These are phyloP conservation scores for Ivindomyrus marchei DNA, from an alignment of 2,113 vertebrate species.

Conservation along the genomic window DNA sequence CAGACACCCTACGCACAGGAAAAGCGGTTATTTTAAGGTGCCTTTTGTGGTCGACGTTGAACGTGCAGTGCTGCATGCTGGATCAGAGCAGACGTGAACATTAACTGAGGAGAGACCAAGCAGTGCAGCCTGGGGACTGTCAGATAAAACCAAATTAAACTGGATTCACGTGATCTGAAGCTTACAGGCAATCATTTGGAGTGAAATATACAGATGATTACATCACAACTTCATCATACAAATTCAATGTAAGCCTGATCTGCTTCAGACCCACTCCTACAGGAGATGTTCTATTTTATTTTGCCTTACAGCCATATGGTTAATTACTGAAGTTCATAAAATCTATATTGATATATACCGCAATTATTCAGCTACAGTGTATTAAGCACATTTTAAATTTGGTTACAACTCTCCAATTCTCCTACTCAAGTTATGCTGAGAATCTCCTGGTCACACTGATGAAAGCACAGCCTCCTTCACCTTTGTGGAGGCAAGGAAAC, in stretches of 20 bases:
- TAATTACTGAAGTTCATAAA: neutral
- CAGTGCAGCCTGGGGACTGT: neutral
- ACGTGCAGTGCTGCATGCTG: neutral
- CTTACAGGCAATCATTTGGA: neutral
- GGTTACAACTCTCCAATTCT: neutral
- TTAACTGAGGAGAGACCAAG: neutral
- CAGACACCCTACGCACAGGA: neutral
- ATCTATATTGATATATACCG: neutral
- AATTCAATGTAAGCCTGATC: neutral
- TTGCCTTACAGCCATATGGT: neutral
- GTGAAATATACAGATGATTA: neutral
- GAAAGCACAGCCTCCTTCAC: neutral
- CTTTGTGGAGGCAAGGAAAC: neutral
- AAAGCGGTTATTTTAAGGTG: neutral
- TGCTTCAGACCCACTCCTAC: neutral
- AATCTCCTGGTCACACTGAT: neutral
- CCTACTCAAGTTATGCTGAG: neutral
- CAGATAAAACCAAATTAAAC: neutral
- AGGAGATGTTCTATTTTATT: neutral
- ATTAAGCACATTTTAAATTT: neutral
- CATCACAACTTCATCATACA: neutral
- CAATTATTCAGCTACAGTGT: neutral
- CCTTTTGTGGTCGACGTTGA: neutral
- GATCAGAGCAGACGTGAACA: neutral
- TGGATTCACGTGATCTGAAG: neutral